Conservation (phyloP, 2,888 invertebrate species). For the Eristalinus sepulchralis region DNA sequence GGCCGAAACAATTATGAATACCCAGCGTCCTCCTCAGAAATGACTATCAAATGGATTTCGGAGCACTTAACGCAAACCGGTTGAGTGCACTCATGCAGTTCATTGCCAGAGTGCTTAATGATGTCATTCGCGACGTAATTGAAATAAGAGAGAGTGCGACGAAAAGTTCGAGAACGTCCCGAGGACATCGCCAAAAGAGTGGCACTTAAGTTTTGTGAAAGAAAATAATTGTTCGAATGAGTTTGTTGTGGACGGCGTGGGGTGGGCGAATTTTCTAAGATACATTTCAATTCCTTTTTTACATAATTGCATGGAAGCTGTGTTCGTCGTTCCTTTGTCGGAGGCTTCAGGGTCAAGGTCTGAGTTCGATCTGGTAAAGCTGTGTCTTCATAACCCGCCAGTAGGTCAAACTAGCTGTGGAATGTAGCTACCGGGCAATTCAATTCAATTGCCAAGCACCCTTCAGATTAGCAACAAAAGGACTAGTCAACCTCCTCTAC, state of each 20-base stretch:
- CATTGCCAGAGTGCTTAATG: slow-evolving; percentile 2
- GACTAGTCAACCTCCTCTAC: not conserved
- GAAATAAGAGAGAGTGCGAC: not conserved
- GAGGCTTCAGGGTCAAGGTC: not conserved
- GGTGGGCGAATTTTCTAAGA: not conserved
- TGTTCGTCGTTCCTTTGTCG: not conserved
- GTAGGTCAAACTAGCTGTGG: no score
- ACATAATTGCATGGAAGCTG: not conserved
- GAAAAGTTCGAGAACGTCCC: not conserved
- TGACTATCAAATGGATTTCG: not conserved
- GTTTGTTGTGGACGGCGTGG: not conserved
- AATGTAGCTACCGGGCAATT: no score
- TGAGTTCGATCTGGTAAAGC: no score
- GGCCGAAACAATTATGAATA: not conserved
- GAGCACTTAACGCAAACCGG: not conserved
- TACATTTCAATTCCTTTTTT: not conserved
- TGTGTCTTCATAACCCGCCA: no score
- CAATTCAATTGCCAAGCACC: no score
- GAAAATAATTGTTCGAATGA: not conserved
- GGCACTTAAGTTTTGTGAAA: not conserved
- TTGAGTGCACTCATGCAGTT: not conserved
- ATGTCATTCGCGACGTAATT: not conserved
- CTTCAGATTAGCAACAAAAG: not conserved
- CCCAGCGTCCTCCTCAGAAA: not conserved
- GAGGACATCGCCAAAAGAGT: not conserved